Conservation (phyloP, 2,888 invertebrate species). For the Melikaiella ostensackeni region DNA sequence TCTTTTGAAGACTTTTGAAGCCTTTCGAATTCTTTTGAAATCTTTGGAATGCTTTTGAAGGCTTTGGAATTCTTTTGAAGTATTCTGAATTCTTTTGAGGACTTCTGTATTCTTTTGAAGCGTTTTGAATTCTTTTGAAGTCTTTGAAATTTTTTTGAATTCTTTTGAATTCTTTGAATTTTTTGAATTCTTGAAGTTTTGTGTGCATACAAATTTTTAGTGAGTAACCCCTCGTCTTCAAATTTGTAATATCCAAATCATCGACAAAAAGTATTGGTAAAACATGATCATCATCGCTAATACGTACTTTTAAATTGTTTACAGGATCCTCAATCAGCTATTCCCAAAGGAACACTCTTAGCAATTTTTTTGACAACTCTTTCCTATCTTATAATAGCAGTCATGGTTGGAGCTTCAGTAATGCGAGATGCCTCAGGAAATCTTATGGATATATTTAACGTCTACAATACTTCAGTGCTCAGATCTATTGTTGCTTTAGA, state of each 20-base stretch:
- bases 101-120: too few species aligned
- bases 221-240: too few species aligned
- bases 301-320: slow-evolving; percentile 21
- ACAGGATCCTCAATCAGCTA: slow-evolving; percentile 91
- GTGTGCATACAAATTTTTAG: too few species aligned
- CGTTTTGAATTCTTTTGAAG: too few species aligned
- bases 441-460: slow-evolving; percentile 78
- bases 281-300: background rate
- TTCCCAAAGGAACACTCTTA: slow-evolving; percentile 94
- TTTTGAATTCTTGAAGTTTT: too few species aligned
- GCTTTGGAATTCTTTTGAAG: too few species aligned
- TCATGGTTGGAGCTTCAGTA: slow-evolving; percentile 87
- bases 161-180: too few species aligned
- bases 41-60: too few species aligned
- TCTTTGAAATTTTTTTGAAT: too few species aligned
- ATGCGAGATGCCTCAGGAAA: slow-evolving; percentile 89
- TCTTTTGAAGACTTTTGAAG: too few species aligned
- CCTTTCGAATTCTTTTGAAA: too few species aligned
- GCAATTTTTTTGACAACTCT: slow-evolving; percentile 92
- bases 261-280: slow-evolving; percentile 12
- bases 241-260: background rate
- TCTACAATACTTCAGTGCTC: slow-evolving; percentile 35
- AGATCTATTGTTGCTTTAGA: slow-evolving; percentile 44
- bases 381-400: slow-evolving; percentile 91
- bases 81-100: too few species aligned